A percentile compares a stretch with the other conserved stretches of the same genome.
phyloP scores from a whole-genome alignment of 2,888 invertebrate species.

The Deilephila porcellus region DNA sequence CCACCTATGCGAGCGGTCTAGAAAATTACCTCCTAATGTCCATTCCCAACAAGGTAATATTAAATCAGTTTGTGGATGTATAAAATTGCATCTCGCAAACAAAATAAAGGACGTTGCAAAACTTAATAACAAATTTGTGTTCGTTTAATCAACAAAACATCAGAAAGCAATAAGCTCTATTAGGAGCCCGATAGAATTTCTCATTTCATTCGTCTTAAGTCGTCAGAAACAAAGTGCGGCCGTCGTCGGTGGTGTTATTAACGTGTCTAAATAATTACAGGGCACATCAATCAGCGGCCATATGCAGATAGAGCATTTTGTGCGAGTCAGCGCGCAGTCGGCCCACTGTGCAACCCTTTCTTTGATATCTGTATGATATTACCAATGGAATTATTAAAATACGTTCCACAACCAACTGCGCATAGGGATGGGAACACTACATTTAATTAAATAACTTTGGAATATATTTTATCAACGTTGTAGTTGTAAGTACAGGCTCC shows the following conservation, averaged over 20 bases:
- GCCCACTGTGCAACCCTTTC: conserved; percentile 82
- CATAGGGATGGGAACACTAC: conserved; percentile 55
- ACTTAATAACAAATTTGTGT: conserved; percentile 68
- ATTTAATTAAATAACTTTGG: conserved; percentile 42
- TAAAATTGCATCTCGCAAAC: conserved; percentile 60
- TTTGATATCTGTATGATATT: conserved; percentile 82
- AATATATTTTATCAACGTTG: not conserved
- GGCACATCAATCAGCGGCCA: conserved; percentile 83
- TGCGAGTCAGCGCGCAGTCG: conserved; percentile 81
- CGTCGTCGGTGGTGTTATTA: conserved; percentile 83
- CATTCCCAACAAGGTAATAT: conserved; percentile 14
- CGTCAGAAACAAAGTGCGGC: conserved; percentile 83
- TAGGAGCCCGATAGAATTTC: conserved; percentile 82
- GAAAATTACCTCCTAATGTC: conserved; percentile 3
- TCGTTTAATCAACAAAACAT: conserved; percentile 82
- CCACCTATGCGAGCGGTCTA: conserved; percentile 11
- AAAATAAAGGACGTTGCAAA: conserved; percentile 52
- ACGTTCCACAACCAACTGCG: conserved; percentile 55
- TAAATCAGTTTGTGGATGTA: conserved; percentile 46
- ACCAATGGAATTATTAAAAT: conserved; percentile 75
- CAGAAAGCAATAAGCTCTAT: conserved; percentile 80
- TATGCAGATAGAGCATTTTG: conserved; percentile 83
- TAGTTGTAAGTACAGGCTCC: not conserved
- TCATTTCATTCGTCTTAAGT: conserved; percentile 84
- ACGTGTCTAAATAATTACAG: conserved; percentile 85